phyloP scores from a whole-genome alignment of 2,113 vertebrate species.

The Zosterops japonicus region DNA sequence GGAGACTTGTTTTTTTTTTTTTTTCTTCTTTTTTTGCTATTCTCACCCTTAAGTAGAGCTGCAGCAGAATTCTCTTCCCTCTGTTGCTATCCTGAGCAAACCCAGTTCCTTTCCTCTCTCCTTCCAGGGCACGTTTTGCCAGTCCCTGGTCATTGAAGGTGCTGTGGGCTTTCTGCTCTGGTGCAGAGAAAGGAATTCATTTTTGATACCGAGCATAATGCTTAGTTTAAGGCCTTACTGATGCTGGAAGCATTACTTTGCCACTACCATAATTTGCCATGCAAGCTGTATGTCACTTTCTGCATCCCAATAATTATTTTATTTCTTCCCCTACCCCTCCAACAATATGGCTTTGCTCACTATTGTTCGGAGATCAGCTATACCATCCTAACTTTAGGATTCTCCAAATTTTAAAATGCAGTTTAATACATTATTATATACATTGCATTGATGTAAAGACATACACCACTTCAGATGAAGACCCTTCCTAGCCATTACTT shows the following conservation, averaged over 20 bases:
- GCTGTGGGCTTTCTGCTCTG: background rate
- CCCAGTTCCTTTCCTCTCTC: background rate
- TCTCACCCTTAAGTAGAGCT: background rate
- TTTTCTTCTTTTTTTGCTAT: background rate
- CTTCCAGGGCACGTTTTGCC: background rate
- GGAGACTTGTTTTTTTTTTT: background rate
- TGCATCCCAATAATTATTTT: background rate
- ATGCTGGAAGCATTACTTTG: background rate
- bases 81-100: background rate
- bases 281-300: background rate
- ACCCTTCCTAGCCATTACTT: background rate
- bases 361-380: background rate
- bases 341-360: background rate
- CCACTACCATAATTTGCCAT: background rate
- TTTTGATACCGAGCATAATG: background rate
- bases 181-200: background rate
- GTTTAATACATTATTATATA: background rate
- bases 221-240: background rate
- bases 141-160: background rate
- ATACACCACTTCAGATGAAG: background rate
- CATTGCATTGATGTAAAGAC: background rate
- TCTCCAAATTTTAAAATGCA: background rate
- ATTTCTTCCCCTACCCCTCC: background rate
- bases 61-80: background rate
- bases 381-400: background rate